Evolutionary conservation across 2,888 invertebrate genomes (phyloP).

Genomic region (Hirtodrosophila trivittata): DNA sequence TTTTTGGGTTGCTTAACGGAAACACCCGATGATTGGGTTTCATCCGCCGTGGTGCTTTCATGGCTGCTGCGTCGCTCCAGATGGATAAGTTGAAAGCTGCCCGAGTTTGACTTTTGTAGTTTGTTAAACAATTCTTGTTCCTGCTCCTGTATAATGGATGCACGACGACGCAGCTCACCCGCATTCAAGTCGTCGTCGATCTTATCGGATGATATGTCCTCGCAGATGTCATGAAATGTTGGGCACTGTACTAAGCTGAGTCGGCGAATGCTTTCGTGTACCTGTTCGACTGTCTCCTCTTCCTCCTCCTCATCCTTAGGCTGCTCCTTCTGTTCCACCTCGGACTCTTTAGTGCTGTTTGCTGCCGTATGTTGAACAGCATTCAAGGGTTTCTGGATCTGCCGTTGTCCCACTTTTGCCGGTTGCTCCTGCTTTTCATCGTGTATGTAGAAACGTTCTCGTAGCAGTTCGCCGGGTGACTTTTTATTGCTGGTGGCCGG

Average conservation of each 20-base stretch:
- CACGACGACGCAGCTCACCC: constrained; percentile 84
- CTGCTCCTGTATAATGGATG: constrained; percentile 86
- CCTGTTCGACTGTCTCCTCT: constrained; percentile 55
- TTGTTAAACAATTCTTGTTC: constrained; percentile 82
- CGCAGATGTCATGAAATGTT: constrained; percentile 86
- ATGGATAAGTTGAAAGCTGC: constrained; percentile 81
- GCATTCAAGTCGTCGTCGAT: constrained; percentile 85
- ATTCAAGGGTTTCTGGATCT: constrained; percentile 1
- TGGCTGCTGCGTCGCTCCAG: constrained; percentile 80
- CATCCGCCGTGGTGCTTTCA: constrained; percentile 71
- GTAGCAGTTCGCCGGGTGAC: constrained; percentile 89
- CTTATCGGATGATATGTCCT: constrained; percentile 85
- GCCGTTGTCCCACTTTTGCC: constrained; percentile 1
- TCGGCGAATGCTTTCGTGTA: constrained; percentile 76
- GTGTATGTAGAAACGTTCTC: constrained; percentile 87
- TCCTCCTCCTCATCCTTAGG: constrained; percentile 45
- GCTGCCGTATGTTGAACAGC: constrained; percentile 5
- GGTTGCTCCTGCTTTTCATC: constrained; percentile 83
- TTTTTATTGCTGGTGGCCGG: constrained; percentile 84
- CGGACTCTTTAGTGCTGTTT: constrained; percentile 41
- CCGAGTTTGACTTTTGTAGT: constrained; percentile 81
- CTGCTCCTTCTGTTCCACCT: constrained; percentile 40
- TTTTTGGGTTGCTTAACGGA: constrained; percentile 62
- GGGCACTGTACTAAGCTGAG: constrained; percentile 83
- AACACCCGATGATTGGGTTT: constrained; percentile 27